These are phyloP conservation scores for Montipora capitata DNA, from an alignment of 92 coral and sea anemone species.

Conservation along the genomic window DNA sequence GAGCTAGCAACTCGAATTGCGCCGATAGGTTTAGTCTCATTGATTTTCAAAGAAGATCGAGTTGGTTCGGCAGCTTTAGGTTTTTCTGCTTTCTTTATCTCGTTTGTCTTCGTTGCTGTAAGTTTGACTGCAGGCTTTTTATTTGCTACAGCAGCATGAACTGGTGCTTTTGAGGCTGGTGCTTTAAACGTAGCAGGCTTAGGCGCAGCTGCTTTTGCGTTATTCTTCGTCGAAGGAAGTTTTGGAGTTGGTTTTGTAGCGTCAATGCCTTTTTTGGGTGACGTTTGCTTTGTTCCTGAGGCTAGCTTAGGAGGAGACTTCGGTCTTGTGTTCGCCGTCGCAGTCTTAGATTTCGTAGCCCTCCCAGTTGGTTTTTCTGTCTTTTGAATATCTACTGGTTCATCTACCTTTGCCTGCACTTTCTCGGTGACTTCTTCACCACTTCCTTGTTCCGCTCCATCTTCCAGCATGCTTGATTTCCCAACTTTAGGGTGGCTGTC, in stretches of 20 bases:
- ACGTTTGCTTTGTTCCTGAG: conserved; percentile 26
- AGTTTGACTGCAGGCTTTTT: conserved; percentile 30
- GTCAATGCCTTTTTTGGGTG: conserved; percentile 46
- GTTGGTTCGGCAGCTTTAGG: conserved; percentile 40
- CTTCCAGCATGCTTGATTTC: conserved; percentile 21
- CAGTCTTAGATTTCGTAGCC: conserved; percentile 44
- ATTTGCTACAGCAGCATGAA: background rate
- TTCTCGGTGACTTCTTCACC: conserved; percentile 5
- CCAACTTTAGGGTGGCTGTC: conserved; percentile 12
- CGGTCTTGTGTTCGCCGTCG: conserved; percentile 11
- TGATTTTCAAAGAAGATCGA: conserved; percentile 11
- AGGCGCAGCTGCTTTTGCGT: conserved; percentile 14
- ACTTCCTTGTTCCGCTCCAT: background rate
- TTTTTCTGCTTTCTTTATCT: conserved; percentile 21
- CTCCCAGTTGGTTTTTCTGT: conserved; percentile 5
- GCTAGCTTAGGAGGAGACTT: conserved; percentile 36
- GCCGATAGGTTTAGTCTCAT: conserved; percentile 8
- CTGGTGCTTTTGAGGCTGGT: conserved; percentile 23
- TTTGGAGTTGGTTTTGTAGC: conserved; percentile 40
- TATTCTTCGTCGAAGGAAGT: conserved; percentile 12
- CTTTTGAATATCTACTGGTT: conserved; percentile 19
- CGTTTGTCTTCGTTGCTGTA: conserved; percentile 8
- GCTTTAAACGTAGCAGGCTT: conserved; percentile 43
- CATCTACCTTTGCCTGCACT: background rate
- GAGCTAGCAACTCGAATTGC: conserved; percentile 39